These are phyloP conservation scores for Drosophila tsacasi DNA, from an alignment of 1,140 invertebrate species.

Conservation along the genomic window DNA sequence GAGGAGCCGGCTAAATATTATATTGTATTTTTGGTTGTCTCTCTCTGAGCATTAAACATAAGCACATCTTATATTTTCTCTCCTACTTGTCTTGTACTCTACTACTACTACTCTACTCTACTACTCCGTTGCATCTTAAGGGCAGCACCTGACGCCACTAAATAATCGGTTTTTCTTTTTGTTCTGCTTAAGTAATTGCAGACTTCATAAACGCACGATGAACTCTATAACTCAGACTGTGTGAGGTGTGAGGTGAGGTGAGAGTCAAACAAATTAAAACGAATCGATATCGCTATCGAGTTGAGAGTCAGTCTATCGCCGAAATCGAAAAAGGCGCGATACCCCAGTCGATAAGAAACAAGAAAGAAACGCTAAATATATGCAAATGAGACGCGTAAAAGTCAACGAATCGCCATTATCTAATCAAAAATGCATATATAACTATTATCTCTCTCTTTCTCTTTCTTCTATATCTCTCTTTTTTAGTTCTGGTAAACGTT, in stretches of 20 bases:
- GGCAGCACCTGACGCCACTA: constrained; percentile 80
- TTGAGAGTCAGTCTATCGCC: constrained; percentile 55
- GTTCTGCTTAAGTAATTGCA: constrained; percentile 85
- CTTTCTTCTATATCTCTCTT: constrained; percentile 75
- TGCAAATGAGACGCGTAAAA: constrained; percentile 42
- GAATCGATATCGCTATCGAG: constrained; percentile 25
- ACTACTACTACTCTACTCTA: constrained; percentile 38
- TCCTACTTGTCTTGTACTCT: constrained; percentile 52
- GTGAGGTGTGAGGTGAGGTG: constrained; percentile 78
- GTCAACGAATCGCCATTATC: constrained; percentile 62
- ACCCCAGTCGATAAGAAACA: constrained; percentile 39
- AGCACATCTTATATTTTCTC: constrained; percentile 71
- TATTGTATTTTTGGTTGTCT: constrained; percentile 42
- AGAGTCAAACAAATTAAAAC: constrained; percentile 68
- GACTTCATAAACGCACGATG: constrained; percentile 84
- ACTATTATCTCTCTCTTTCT: constrained; percentile 80
- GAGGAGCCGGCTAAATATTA: constrained; percentile 31
- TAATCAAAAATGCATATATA: constrained; percentile 80
- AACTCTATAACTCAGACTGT: constrained; percentile 68
- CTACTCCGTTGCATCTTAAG: constrained; percentile 78
- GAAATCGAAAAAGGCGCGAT: constrained; percentile 50
- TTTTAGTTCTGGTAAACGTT: constrained; percentile 74
- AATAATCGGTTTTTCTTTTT: constrained; percentile 85
- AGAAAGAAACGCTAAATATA: constrained; percentile 36
- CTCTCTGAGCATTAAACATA: constrained; percentile 43